These are phyloP conservation scores for Onychorhynchus coronatus DNA, from an alignment of 2,113 vertebrate genomes.

Conservation along the genomic window DNA sequence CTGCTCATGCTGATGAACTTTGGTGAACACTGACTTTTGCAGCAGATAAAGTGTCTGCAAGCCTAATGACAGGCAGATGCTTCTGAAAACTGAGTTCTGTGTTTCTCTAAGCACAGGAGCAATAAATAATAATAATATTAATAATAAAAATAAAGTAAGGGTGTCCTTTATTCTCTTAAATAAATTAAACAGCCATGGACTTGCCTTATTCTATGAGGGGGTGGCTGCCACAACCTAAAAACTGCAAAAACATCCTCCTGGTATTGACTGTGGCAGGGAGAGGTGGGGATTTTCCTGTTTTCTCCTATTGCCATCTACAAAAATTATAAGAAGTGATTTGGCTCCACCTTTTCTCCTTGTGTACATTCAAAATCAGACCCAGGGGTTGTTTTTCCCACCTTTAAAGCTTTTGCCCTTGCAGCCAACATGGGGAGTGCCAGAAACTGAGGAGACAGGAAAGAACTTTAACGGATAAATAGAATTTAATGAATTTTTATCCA, in stretches of 20 bases:
- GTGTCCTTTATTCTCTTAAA: not conserved
- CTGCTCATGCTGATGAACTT: not conserved
- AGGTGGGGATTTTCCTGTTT: not conserved
- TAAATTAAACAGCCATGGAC: not conserved
- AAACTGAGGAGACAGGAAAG: not conserved
- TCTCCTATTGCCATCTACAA: not conserved
- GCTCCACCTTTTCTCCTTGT: not conserved
- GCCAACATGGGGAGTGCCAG: not conserved
- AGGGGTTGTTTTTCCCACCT: not conserved
- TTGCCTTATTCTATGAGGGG: not conserved
- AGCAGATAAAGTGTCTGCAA: not conserved
- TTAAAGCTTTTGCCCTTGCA: not conserved
- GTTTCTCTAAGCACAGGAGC: not conserved
- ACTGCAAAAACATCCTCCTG: not conserved
- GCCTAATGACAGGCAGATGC: accelerated
- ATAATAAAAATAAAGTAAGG: not conserved
- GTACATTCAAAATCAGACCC: not conserved
- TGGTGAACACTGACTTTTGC: not conserved
- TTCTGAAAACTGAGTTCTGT: not conserved
- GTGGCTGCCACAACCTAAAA: not conserved
- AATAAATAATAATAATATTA: not conserved
- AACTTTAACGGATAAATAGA: not conserved
- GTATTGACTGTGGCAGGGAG: not conserved
- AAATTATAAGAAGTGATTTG: not conserved
- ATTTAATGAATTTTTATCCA: not conserved